Percentiles rank a stretch among this genome's conserved stretches.
phyloP scores from a whole-genome alignment of 2,797 vertebrate species.

The Micromesistius poutassou region DNA sequence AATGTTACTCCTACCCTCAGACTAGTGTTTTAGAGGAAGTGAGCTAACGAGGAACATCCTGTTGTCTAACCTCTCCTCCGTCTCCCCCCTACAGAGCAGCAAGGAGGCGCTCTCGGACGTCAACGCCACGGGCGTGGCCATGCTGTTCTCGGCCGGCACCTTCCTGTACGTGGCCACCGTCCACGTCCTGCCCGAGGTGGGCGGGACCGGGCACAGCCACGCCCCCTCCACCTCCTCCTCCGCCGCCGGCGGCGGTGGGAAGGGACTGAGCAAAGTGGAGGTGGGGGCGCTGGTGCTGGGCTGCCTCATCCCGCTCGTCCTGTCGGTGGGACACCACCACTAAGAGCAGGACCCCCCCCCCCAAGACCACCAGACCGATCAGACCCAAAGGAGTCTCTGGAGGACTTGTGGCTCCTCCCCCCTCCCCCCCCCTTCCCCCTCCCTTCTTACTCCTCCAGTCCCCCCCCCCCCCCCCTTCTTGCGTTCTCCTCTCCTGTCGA shows the following conservation, averaged over 20 bases:
- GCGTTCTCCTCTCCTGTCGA: not conserved
- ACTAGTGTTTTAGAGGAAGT: not conserved
- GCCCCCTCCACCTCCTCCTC: conserved; percentile 53
- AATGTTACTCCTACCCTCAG: no score
- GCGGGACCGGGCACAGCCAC: conserved; percentile 90
- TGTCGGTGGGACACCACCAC: conserved; percentile 95
- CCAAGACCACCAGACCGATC: not conserved
- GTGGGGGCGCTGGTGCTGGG: conserved; percentile 89
- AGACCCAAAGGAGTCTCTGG: not conserved
- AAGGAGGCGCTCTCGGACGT: conserved; percentile 95
- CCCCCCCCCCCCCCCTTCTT: not conserved
- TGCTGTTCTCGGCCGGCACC: conserved; percentile 98
- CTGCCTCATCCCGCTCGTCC: conserved; percentile 92
- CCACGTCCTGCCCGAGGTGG: conserved; percentile 96
- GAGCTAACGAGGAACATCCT: not conserved
- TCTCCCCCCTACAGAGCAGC: conserved; percentile 82
- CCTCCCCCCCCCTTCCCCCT: not conserved
- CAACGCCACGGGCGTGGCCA: conserved; percentile 96
- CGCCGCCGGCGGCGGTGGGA: conserved; percentile 74
- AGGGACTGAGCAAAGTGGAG: conserved; percentile 93
- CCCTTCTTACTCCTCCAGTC: not conserved
- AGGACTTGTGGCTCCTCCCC: not conserved
- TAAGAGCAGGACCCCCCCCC: conserved; percentile 55
- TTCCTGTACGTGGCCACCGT: conserved; percentile 99
- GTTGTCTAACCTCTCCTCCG: not conserved